phyloP scores from a whole-genome alignment of 2,888 invertebrate species.

The Sphecodes monilicornis region DNA sequence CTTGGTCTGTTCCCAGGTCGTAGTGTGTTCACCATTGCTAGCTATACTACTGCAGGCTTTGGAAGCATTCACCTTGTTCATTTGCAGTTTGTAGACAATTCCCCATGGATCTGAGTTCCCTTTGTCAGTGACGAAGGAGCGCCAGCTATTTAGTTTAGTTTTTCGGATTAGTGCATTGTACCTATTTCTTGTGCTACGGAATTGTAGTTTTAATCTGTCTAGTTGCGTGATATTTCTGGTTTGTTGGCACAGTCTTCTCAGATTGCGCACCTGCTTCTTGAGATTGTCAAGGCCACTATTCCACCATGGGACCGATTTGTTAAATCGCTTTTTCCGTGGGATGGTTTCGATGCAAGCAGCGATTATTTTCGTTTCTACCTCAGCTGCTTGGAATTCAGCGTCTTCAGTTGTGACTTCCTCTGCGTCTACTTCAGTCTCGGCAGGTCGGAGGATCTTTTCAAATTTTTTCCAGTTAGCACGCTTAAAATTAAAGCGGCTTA shows the following conservation, averaged over 20 bases:
- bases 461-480: no score
- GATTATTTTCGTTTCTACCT: no score
- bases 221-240: not conserved
- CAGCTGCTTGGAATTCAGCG: no score
- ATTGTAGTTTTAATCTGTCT: not conserved
- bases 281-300: not conserved
- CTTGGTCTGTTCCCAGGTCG: not conserved
- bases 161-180: not conserved
- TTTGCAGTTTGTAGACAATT: not conserved
- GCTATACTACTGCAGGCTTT: not conserved
- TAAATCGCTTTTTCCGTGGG: not conserved
- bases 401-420: no score
- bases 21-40: not conserved
- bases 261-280: not conserved
- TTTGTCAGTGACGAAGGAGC: not conserved
- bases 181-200: not conserved
- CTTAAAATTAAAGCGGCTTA: no score
- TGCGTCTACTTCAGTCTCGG: no score
- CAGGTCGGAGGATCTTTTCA: no score
- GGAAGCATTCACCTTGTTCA: not conserved
- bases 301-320: not conserved
- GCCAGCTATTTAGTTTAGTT: not conserved
- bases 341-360: not conserved
- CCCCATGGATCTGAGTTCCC: conserved; percentile 18
- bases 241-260: not conserved